Base-by-base conservation (phyloP, 2,113 vertebrate species). In the Alethe diademata region DNA sequence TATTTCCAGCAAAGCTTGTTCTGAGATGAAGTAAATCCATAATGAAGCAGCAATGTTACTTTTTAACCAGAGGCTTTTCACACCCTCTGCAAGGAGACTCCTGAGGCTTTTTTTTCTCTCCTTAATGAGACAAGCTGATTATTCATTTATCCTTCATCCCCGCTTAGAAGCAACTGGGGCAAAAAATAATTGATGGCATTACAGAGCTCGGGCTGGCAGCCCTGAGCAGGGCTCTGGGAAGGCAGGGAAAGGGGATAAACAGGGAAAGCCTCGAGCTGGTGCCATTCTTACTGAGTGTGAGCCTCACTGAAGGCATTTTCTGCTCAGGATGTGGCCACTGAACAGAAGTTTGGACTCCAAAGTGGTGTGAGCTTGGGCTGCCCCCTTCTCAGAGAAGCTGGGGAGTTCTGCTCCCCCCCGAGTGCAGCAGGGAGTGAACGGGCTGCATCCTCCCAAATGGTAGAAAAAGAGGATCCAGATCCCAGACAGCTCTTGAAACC, bases 41-140 rank as follows among this genome's bases (percentile, higher is more conserved):
- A 24, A 69, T 8, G 51, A 88, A 80, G 12, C 15, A 48, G 24
- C 45, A 73, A 62, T 0, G 14, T 33, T 50, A 14, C 14, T 80
- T 75, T 85, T 85, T 33, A 88, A 80, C 33, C 19, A 14, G 14
- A 3, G 4, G 42, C 29, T 88, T 81, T 54, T 80, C 79, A 56
- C 20, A 5, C 64, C 16, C 36, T 56, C 62, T 25, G 22, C 31
- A 4, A 19, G 5, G 43, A n/a, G 42, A 62, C n/a, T 67, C 36
- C 53, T 56, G 60, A 45, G 47, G 1, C 8, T 25, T 66, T 38
- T 38, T 90, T 91, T 88, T 36, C 36, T 69, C 29, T 60, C 78
- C 69, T 67, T 51, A 86, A 92, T 62, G 65, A 86, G 75, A 53
- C 53, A 86, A 78, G 70, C 65, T 81, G 90, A 73, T 78, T 57